phyloP scores from a whole-genome alignment of 2,888 invertebrate genomes.

The Cartodere bifasciata region DNA sequence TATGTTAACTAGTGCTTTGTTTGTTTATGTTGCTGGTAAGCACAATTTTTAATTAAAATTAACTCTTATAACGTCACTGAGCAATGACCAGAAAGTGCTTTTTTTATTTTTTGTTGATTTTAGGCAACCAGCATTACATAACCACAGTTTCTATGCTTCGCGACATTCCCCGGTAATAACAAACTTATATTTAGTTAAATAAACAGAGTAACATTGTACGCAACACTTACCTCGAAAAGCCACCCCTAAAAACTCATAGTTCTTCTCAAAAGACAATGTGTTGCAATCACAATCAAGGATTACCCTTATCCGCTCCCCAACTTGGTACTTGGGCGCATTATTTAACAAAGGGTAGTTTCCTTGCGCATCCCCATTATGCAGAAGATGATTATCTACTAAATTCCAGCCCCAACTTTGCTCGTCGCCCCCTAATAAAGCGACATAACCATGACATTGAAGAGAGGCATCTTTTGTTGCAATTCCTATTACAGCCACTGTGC shows the following conservation, averaged over 20 bases:
- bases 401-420: conserved; percentile 99
- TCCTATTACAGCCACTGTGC: conserved; percentile 95
- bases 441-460: conserved; percentile 89
- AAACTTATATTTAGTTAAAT: no score
- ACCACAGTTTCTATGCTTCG: no score
- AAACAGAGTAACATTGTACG: no score
- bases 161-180: no score
- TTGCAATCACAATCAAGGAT: conserved; percentile 97
- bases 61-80: no score
- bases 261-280: conserved; percentile 93
- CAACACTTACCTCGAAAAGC: conserved; percentile 91
- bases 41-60: no score
- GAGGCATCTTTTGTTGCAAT: conserved; percentile 90
- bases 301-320: conserved; percentile 92
- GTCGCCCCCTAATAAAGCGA: conserved; percentile 87
- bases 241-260: conserved; percentile 95
- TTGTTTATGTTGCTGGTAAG: no score
- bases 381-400: conserved; percentile 90
- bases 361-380: conserved; percentile 92
- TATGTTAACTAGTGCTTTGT: no score
- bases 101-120: no score
- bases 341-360: conserved; percentile 88
- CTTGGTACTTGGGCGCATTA: conserved; percentile 97
- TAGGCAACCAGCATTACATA: no score
- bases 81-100: no score